phyloP scores from a whole-genome alignment of 2,888 invertebrate species.

The Heliconius sara region DNA sequence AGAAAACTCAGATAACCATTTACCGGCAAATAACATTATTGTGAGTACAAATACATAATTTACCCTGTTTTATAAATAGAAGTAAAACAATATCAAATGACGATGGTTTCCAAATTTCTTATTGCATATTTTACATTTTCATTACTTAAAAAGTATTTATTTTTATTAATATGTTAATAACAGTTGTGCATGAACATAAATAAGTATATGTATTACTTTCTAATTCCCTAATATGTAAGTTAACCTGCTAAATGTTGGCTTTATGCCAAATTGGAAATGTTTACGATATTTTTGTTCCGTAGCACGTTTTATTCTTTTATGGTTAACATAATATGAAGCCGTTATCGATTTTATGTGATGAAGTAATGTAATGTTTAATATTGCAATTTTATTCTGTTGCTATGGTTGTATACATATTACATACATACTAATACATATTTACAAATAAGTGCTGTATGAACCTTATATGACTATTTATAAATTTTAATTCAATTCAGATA shows the following conservation, averaged over 20 bases:
- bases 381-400: slow-evolving; percentile 16
- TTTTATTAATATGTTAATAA: neutral
- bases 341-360: slow-evolving; percentile 28
- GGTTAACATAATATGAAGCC: slow-evolving; percentile 62
- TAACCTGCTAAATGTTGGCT: slow-evolving; percentile 74
- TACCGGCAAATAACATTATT: slow-evolving; percentile 57
- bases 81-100: slow-evolving; percentile 66
- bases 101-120: slow-evolving; percentile 52
- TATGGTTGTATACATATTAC: slow-evolving; percentile 17
- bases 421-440: neutral
- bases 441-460: neutral
- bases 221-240: slow-evolving; percentile 39
- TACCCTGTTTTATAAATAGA: slow-evolving; percentile 72
- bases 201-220: neutral
- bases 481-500: neutral
- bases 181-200: neutral
- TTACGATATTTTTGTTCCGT: slow-evolving; percentile 79
- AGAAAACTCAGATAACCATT: slow-evolving; percentile 60
- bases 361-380: neutral
- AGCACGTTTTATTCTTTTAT: slow-evolving; percentile 75
- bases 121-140: neutral
- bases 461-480: neutral
- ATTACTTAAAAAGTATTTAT: neutral
- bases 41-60: slow-evolving; percentile 60
- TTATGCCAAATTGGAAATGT: slow-evolving; percentile 69